Evolutionary conservation across 1,140 invertebrate species (phyloP), one percentile per base, ranked within the genome.

Genomic region (Hirudo medicinalis): DNA sequence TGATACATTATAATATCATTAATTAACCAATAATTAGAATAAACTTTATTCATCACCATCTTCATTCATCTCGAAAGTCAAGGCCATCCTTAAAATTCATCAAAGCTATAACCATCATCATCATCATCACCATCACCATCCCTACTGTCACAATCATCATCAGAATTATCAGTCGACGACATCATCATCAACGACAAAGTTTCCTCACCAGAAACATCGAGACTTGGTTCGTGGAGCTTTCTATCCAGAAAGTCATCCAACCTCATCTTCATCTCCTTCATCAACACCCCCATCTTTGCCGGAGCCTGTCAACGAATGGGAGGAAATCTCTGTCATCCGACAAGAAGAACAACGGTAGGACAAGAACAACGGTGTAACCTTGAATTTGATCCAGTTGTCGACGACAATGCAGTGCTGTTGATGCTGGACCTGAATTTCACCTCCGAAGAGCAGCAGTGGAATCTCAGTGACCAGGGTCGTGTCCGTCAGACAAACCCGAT

Each of bases 261-360:
- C 27, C 79, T 60, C 22, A 74, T 71, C 57, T 78, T 69, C 15
- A 80, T 70, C 72, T 80, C 79, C 69, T 77, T 78, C 72, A 79
- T 79, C 43, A 80, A 77, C 17, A 80, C 79, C 19, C 78, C 79
- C 36, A 77, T 79, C 63, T 75, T 79, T 20, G 78, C 79, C 67
- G 76, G 76, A 27, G 78, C 75, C 77, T 79, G 71, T 20, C 74
- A 72, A 55, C 54, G 68, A 55, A 32, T 6, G 13, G 32, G 25
- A 17, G 53, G 22, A 69, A 19, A 55, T 32, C n/a, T 9, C 8
- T 6, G 13, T 22, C 54, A 17, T 20, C 20, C 17, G 20, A 40
- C 22, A 36, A 67, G 13, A 20, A 68, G 20, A 25, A 40, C 43
- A 20, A 36, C 2, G 11, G 17, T 32, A 9, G 8, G 2, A 43